Evolutionary conservation across 1,140 invertebrate genomes (phyloP), one percentile per base, ranked within the genome.

Genomic region (Agraylea sexmaculata): DNA sequence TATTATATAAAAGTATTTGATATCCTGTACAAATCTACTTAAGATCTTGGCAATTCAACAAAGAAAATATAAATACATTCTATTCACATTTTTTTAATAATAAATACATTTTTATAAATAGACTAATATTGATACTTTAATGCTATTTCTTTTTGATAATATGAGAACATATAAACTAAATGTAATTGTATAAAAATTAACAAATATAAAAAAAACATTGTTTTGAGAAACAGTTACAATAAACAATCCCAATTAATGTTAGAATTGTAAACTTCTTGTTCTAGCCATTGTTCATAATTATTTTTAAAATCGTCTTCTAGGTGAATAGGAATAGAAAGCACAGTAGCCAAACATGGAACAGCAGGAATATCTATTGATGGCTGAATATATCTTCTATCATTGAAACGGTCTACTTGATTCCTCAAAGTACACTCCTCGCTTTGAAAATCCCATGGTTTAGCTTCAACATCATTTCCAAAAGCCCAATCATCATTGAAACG

Each of bases 401-500:
- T 98, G 53, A 99, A 99, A 28, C 89, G 74, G 67, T 97, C 93
- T 3, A 98, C 91, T 49, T 84, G 87, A 1, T 87, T 80, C 41
- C 93, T 74, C 12, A 99, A 62, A 16, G 88, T 82, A 68, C 90
- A 95, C 62, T 99, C 95, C 64, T 99, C 94, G 18, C 86, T 89
- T 70, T 99, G 95, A 58, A 97, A 99, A 64, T 99, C 94, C 90
- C 91, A 97, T 3, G 93, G 93, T 49, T 90, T 73, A 4, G 91
- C 90, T 71, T 98, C 93, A 49, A 97, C 75, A 72, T 99, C 89
- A 72, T 99, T 99, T 22, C 94, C 95, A 74, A 89, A 99, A 10
- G 95, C 96, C 96, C 96, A 99, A 59, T 99, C 96, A 66, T 99
- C 96, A 56, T 96, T 98, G 1, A 99, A 69, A 34, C 89, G 76